Conservation (phyloP, 2,797 vertebrate species). For the Loris lydekkerianus region DNA sequence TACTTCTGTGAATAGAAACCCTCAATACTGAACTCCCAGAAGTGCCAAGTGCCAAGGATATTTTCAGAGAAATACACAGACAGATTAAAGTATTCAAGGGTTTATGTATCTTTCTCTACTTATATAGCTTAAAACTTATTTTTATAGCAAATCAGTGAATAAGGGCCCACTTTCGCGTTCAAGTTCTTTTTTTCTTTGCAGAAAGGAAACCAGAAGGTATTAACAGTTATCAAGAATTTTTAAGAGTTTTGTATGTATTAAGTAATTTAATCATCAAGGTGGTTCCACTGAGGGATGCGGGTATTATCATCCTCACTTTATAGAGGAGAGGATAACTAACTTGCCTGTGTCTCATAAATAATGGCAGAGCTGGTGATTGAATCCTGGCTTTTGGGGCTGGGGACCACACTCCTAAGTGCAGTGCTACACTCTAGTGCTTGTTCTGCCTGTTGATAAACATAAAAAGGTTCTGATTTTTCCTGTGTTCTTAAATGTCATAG, state of each 20-base stretch:
- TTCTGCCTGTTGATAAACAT: neutral
- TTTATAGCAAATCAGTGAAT: neutral
- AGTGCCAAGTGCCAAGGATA: neutral
- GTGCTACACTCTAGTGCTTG: neutral
- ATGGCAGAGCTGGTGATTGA: neutral
- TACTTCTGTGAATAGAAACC: constrained; percentile 24
- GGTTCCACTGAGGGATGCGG: neutral
- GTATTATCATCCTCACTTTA: neutral
- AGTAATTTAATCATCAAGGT: neutral
- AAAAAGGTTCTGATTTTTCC: neutral
- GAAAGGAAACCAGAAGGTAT: neutral
- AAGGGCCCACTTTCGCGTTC: neutral
- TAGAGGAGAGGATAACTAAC: neutral
- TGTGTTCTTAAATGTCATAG: neutral
- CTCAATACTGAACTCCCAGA: neutral
- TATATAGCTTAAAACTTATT: constrained; percentile 15
- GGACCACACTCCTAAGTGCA: neutral
- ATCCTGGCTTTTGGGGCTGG: neutral
- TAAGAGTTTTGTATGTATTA: neutral
- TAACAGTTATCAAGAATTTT: constrained; percentile 32
- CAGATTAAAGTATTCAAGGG: constrained; percentile 54
- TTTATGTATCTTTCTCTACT: neutral
- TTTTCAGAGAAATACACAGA: constrained; percentile 33
- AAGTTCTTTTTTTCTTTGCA: neutral
- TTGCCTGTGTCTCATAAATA: neutral